These are phyloP conservation scores for Platygyra sinensis DNA, from an alignment of 64 coral and sea anemone genomes.

Conservation along the genomic window DNA sequence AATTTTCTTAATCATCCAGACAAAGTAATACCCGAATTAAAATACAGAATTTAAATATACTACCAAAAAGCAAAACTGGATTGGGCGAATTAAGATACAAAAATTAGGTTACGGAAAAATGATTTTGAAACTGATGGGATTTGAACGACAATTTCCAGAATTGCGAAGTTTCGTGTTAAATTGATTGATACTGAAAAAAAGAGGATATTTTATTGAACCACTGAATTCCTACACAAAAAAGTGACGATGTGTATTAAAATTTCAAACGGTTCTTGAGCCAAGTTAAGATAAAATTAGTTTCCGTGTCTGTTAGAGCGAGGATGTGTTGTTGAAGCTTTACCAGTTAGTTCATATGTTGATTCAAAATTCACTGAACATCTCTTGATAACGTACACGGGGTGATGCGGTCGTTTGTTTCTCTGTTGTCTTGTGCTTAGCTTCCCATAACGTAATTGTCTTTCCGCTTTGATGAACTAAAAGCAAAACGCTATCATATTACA, in stretches of 20 bases:
- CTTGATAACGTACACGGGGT: not conserved
- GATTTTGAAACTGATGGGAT: not conserved
- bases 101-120: not conserved
- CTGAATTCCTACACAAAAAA: not conserved
- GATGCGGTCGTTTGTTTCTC: not conserved
- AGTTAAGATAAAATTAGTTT: not conserved
- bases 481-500: conserved; percentile 3
- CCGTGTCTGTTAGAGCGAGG: not conserved
- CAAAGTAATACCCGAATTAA: not conserved
- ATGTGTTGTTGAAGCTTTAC: not conserved
- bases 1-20: not conserved
- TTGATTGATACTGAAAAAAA: not conserved
- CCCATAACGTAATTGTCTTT: conserved; percentile 33
- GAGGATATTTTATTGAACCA: not conserved
- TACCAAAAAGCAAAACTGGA: not conserved
- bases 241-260: not conserved
- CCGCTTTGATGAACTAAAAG: not conserved
- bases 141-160: not conserved
- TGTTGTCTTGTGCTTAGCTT: not conserved
- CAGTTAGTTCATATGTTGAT: conserved; percentile 14
- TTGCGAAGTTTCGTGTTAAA: not conserved
- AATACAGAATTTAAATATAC: not conserved
- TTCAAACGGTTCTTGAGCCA: not conserved
- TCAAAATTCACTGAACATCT: conserved; percentile 30
- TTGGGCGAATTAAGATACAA: not conserved